These are phyloP conservation scores for Cacatua alba DNA, from an alignment of 2,113 vertebrate genomes.

Conservation along the genomic window DNA sequence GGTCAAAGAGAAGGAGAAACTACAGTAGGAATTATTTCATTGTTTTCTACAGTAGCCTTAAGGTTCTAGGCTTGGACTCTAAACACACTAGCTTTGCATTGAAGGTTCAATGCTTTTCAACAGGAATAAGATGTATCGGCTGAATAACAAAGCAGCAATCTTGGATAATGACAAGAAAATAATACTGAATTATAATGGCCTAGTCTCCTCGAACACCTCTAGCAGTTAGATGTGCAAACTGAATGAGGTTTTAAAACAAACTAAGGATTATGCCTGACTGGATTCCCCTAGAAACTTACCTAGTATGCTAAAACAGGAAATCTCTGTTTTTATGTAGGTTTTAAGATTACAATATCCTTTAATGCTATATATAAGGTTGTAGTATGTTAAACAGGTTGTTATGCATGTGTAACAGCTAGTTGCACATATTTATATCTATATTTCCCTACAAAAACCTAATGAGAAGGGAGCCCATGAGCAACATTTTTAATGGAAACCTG, in stretches of 20 bases:
- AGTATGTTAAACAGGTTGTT: background rate
- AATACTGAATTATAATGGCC: background rate
- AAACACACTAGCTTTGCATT: background rate
- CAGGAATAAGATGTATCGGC: background rate
- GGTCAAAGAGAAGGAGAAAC: background rate
- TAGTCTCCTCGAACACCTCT: background rate
- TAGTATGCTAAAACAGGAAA: background rate
- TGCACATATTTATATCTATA: background rate
- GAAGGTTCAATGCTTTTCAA: background rate
- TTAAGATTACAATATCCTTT: background rate
- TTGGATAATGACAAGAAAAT: background rate
- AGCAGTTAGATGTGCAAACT: background rate
- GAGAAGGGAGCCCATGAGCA: background rate
- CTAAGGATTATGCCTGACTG: background rate
- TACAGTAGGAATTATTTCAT: background rate
- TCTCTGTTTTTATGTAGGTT: background rate
- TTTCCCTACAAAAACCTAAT: background rate
- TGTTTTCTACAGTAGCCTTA: slow-evolving; percentile 24
- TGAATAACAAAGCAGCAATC: slow-evolving; percentile 28
- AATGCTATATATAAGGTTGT: background rate
- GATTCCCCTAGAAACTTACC: background rate
- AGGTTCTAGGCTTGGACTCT: background rate
- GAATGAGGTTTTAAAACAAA: slow-evolving; percentile 5
- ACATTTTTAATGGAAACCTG: background rate
- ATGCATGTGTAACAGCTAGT: background rate